Evolutionary conservation across 2,797 vertebrate genomes (phyloP).

Genomic region (Eremophila alpestris): DNA sequence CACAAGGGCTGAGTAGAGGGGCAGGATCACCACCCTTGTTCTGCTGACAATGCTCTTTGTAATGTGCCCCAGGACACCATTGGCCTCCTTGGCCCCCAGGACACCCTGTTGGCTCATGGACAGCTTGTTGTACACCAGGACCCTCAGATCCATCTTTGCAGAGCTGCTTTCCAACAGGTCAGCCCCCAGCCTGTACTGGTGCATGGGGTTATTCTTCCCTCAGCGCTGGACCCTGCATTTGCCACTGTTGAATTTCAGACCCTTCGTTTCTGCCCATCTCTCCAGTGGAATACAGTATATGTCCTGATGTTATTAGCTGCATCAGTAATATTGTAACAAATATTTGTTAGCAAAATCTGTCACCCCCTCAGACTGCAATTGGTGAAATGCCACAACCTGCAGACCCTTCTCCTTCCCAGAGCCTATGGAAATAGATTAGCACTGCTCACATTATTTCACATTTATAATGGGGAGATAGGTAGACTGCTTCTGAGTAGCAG

Average conservation of each 20-base stretch:
- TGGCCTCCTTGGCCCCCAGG: neutral
- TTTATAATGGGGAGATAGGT: neutral
- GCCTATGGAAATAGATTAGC: neutral
- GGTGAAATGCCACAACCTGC: neutral
- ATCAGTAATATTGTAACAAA: neutral
- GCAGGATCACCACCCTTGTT: neutral
- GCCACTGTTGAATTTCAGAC: neutral
- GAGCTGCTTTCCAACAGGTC: neutral
- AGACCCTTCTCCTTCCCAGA: neutral
- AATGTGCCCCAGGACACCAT: neutral
- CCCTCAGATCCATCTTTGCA: neutral
- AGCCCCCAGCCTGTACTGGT: neutral
- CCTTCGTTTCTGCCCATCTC: neutral
- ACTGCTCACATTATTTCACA: fast-evolving
- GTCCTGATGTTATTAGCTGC: neutral
- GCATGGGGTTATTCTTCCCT: neutral
- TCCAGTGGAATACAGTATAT: neutral
- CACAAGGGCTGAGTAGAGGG: neutral
- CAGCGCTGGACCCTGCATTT: neutral
- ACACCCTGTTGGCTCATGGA: neutral
- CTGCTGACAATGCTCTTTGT: neutral
- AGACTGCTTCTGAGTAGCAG: neutral
- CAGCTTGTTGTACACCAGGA: neutral
- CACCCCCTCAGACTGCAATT: neutral
- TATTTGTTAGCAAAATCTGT: neutral